Evolutionary conservation across 2,113 vertebrate species (phyloP).

Genomic region (Caretta caretta): DNA sequence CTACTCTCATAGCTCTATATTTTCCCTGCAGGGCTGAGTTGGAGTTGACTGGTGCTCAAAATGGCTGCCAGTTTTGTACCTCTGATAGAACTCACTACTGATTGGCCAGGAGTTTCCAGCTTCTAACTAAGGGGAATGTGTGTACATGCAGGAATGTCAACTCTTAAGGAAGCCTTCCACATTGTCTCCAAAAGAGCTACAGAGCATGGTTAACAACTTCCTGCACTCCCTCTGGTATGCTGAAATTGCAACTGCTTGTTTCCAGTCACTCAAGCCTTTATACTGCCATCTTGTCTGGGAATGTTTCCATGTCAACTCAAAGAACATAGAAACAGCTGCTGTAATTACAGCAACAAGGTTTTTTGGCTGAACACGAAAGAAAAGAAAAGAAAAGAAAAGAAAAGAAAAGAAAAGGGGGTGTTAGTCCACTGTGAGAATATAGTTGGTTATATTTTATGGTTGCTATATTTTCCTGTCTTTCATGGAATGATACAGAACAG

Average conservation of each 20-base stretch:
- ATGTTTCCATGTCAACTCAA: neutral
- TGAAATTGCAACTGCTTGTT: neutral
- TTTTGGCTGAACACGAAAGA: neutral
- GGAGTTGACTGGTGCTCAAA: neutral
- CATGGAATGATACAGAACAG: neutral
- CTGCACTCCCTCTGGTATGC: neutral
- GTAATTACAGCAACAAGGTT: neutral
- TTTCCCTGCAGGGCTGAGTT: neutral
- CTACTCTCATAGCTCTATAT: too few species aligned
- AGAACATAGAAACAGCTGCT: neutral
- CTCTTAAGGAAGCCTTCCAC: neutral
- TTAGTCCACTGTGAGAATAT: neutral
- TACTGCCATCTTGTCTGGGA: neutral
- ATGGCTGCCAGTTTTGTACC: neutral
- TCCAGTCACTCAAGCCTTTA: neutral
- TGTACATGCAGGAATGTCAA: neutral
- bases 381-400: neutral
- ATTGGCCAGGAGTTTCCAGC: neutral
- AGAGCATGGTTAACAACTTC: neutral
- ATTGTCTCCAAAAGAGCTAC: neutral
- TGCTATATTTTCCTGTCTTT: slow-evolving; percentile 1
- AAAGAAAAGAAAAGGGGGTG: neutral
- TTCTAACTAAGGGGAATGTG: neutral
- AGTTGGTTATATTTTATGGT: neutral
- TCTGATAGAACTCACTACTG: neutral